A percentile compares a stretch with the other conserved stretches of the same genome.
Conservation (phyloP, 2,797 vertebrate species). For the Hyperoplus immaculatus region DNA sequence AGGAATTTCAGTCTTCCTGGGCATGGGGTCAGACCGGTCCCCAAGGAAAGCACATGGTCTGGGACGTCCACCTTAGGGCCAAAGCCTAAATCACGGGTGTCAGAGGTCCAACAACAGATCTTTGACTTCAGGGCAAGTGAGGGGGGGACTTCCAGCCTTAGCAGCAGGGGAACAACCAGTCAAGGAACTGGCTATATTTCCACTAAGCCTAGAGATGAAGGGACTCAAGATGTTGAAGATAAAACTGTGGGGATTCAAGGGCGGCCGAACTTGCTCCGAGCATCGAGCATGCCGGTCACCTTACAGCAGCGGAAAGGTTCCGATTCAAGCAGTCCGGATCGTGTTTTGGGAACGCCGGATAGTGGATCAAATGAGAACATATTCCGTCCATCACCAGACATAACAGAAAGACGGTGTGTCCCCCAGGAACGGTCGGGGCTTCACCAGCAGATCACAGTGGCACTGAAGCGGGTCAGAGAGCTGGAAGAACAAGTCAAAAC, state of each 20-base stretch:
- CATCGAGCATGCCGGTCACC: conserved; percentile 94
- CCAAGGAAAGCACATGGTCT: conserved; percentile 88
- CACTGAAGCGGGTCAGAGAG: conserved; percentile 83
- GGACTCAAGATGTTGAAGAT: conserved; percentile 62
- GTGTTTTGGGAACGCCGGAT: conserved; percentile 56
- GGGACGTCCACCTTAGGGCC: conserved; percentile 86
- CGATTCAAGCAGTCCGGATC: conserved; percentile 80
- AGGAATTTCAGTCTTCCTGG: conserved; percentile 96
- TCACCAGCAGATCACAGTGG: conserved; percentile 86
- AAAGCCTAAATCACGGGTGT: conserved; percentile 87
- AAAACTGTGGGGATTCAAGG: conserved; percentile 75
- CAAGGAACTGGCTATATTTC: conserved; percentile 73
- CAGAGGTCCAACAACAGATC: conserved; percentile 87
- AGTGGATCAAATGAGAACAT: conserved; percentile 80
- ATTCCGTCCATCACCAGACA: conserved; percentile 75
- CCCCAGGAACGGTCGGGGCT: conserved; percentile 76
- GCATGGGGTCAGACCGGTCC: conserved; percentile 81
- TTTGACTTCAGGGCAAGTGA: conserved; percentile 78
- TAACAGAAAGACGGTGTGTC: conserved; percentile 59
- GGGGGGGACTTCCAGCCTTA: conserved; percentile 60
- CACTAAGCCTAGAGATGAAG: conserved; percentile 76
- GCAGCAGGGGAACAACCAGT: conserved; percentile 63
- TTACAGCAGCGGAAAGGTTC: conserved; percentile 86
- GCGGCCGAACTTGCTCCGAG: conserved; percentile 92
- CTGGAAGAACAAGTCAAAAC: conserved; percentile 86